phyloP scores from a whole-genome alignment of 2,888 invertebrate genomes.

The Branchinecta sandiegonensis region DNA sequence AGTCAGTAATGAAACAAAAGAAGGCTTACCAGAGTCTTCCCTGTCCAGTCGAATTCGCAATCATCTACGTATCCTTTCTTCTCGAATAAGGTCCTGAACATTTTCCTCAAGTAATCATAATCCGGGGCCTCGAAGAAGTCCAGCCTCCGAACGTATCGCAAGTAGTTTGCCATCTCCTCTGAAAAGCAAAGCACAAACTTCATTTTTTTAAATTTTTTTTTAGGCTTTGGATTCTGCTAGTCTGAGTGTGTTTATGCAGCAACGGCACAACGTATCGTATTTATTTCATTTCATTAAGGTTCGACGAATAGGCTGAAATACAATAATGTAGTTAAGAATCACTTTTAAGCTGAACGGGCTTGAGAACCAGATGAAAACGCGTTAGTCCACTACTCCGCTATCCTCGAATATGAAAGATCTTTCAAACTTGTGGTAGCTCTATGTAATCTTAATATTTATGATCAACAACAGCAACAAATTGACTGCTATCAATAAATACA shows the following conservation, averaged over 20 bases:
- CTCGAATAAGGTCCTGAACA: conserved; percentile 84
- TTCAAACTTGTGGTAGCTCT: too few species aligned
- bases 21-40: conserved; percentile 50
- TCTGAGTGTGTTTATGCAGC: too few species aligned
- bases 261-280: neutral
- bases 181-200: conserved; percentile 36
- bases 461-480: too few species aligned
- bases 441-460: too few species aligned
- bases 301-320: too few species aligned
- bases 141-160: conserved; percentile 86
- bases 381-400: neutral
- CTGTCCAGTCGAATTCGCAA: conserved; percentile 90
- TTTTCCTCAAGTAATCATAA: conserved; percentile 92
- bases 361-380: neutral
- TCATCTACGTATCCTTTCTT: conserved; percentile 52
- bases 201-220: neutral
- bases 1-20: neutral
- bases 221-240: too few species aligned
- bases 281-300: neutral
- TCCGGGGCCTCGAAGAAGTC: conserved; percentile 99
- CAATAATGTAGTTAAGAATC: too few species aligned
- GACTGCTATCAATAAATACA: too few species aligned
- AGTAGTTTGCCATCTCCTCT: conserved; percentile 94
- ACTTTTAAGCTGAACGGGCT: too few species aligned
- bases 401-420: too few species aligned